Conservation (phyloP, 1,140 invertebrate species). For the Drosophila sulfurigaster region DNA sequence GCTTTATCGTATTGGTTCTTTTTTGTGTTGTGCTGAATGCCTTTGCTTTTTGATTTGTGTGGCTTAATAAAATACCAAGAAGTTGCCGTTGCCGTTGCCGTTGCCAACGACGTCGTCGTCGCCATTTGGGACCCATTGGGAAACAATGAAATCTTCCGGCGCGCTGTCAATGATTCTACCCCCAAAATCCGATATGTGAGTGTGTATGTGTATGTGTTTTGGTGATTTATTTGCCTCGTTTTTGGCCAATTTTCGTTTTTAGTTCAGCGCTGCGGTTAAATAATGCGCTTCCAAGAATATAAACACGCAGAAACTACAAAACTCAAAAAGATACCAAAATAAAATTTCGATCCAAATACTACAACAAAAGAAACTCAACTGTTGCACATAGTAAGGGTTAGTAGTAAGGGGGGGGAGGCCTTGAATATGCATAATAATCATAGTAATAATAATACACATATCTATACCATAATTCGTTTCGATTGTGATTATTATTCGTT, state of each 20-base stretch:
- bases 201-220: constrained; percentile 38
- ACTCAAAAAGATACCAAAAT: constrained; percentile 16
- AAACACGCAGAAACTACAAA: constrained; percentile 38
- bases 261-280: constrained; percentile 74
- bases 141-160: constrained; percentile 83
- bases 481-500: constrained; percentile 18
- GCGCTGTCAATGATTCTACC: constrained; percentile 81
- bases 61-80: constrained; percentile 83
- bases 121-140: constrained; percentile 62
- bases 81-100: constrained; percentile 47
- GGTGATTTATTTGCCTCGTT: constrained; percentile 79
- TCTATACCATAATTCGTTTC: constrained; percentile 74
- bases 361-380: constrained; percentile 38
- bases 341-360: constrained; percentile 18
- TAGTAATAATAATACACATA: constrained; percentile 59
- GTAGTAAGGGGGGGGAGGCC: constrained; percentile 25
- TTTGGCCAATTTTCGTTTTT: constrained; percentile 83
- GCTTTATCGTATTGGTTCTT: constrained; percentile 7
- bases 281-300: constrained; percentile 82
- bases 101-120: constrained; percentile 52
- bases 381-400: constrained; percentile 60
- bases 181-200: constrained; percentile 52
- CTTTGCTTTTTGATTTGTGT: constrained; percentile 78
- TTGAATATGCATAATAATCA: constrained; percentile 72
- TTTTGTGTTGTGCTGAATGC: constrained; percentile 41